Evolutionary conservation across 2,113 vertebrate genomes (phyloP).

Genomic region (Bombycilla garrulus): DNA sequence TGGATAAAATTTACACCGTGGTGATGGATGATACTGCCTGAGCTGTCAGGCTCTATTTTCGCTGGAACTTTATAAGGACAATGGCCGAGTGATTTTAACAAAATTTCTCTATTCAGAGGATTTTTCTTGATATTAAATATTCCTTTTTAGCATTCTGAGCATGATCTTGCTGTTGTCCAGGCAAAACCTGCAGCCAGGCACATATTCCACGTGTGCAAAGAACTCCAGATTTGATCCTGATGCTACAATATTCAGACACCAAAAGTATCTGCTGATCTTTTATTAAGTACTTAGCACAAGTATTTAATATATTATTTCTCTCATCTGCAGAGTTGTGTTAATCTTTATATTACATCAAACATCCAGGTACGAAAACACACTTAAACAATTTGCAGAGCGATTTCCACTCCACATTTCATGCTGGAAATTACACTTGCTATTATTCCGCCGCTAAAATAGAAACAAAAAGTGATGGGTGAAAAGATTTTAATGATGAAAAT

Average conservation of each 20-base stretch:
- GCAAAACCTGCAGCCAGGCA: not conserved
- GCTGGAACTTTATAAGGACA: not conserved
- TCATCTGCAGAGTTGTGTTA: not conserved
- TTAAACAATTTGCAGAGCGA: not conserved
- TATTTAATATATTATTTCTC: not conserved
- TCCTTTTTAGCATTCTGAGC: not conserved
- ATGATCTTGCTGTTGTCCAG: not conserved
- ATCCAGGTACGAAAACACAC: not conserved
- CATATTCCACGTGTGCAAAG: accelerated
- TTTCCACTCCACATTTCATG: not conserved
- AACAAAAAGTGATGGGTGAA: not conserved
- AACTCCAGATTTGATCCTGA: not conserved
- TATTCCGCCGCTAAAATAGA: not conserved
- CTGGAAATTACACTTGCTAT: not conserved
- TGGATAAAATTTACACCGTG: not conserved
- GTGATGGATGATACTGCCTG: no score
- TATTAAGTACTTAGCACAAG: not conserved
- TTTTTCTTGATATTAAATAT: not conserved
- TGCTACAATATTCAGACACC: not conserved
- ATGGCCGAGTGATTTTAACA: not conserved
- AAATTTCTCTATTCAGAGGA: not conserved
- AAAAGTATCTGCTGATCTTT: not conserved
- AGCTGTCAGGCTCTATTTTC: not conserved
- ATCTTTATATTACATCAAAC: not conserved
- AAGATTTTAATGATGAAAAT: not conserved